Conservation (phyloP, 2,113 vertebrate species). For the Falco punctatus region DNA sequence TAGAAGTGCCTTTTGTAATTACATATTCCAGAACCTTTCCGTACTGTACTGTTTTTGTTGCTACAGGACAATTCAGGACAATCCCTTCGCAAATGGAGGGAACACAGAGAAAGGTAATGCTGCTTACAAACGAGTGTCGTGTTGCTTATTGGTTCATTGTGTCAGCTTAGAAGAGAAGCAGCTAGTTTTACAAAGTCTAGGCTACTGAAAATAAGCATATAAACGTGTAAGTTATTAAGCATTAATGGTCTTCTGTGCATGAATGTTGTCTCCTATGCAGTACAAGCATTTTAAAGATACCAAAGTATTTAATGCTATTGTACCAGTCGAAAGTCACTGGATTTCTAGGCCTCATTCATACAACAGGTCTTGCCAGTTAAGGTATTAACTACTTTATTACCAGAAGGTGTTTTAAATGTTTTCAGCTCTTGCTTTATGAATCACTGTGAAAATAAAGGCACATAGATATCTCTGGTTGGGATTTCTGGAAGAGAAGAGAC, state of each 20-base stretch:
- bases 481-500: not conserved
- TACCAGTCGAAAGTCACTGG: not conserved
- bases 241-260: not conserved
- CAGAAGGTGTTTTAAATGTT: not conserved
- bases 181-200: not conserved
- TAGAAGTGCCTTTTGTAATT: constrained; percentile 52
- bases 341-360: not conserved
- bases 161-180: constrained; percentile 2
- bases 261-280: constrained; percentile 26
- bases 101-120: not conserved
- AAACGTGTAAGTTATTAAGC: not conserved
- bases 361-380: not conserved
- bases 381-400: not conserved
- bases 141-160: not conserved
- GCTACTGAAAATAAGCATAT: constrained; percentile 19
- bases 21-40: not conserved
- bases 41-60: not conserved
- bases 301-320: constrained; percentile 26
- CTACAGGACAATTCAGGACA: not conserved
- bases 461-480: not conserved
- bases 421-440: not conserved
- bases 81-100: not conserved
- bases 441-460: constrained; percentile 50
- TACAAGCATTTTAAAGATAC: not conserved
- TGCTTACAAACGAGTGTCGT: not conserved